Evolutionary conservation across 2,797 vertebrate species (phyloP).

Genomic region (Anableps anableps): DNA sequence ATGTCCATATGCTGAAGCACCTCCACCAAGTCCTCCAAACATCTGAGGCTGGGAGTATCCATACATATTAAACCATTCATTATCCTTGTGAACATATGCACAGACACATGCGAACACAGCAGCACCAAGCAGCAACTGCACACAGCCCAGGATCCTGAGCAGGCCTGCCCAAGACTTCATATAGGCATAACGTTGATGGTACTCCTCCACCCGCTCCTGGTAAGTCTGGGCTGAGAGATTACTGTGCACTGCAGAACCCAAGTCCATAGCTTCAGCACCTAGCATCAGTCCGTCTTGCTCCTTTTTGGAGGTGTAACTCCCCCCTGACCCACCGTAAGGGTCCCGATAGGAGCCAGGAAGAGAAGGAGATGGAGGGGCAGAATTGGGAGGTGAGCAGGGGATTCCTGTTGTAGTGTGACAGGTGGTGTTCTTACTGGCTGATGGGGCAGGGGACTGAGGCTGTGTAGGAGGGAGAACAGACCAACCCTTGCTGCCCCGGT

Average conservation of each 20-base stretch:
- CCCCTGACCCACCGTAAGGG: conserved; percentile 79
- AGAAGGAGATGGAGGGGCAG: conserved; percentile 83
- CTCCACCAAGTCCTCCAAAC: conserved; percentile 77
- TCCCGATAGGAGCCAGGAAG: conserved; percentile 76
- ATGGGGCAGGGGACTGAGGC: conserved; percentile 35
- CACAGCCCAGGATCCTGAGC: conserved; percentile 88
- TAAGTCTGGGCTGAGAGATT: conserved; percentile 82
- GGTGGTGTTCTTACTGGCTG: conserved; percentile 33
- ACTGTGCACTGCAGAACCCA: conserved; percentile 76
- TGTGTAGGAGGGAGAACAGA: conserved; percentile 46
- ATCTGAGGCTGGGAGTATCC: conserved; percentile 84
- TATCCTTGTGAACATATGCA: conserved; percentile 96
- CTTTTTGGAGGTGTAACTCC: conserved; percentile 76
- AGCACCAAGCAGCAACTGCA: conserved; percentile 90
- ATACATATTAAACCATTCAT: conserved; percentile 95
- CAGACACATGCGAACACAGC: conserved; percentile 95
- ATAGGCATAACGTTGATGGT: conserved; percentile 89
- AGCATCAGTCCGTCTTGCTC: conserved; percentile 82
- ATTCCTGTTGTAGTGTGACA: conserved; percentile 74
- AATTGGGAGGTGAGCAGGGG: conserved; percentile 84
- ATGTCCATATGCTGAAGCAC: conserved; percentile 58
- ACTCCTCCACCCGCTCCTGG: conserved; percentile 88
- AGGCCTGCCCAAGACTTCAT: conserved; percentile 99
- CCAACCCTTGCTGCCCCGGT: conserved; percentile 47
- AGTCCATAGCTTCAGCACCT: conserved; percentile 73